Conservation (phyloP, 2,888 invertebrate species). For the Ernsta delagoae region DNA sequence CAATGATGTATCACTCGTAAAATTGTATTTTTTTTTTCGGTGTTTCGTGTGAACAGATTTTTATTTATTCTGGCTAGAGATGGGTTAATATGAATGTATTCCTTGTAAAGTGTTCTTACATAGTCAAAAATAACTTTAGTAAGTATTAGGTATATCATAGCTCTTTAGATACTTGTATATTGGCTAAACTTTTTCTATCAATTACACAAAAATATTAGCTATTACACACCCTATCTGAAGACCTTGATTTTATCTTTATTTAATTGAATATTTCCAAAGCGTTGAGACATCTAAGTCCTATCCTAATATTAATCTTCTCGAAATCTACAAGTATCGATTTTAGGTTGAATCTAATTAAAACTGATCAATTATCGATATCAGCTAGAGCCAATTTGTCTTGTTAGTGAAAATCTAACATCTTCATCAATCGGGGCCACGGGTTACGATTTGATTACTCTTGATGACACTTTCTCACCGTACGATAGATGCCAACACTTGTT, state of each 20-base stretch:
- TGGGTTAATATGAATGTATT: too few species aligned
- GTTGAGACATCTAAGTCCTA: not conserved
- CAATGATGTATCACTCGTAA: slow-evolving; percentile 20
- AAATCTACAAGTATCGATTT: not conserved
- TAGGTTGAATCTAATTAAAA: slow-evolving; percentile 10
- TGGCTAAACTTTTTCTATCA: too few species aligned
- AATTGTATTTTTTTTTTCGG: slow-evolving; percentile 16
- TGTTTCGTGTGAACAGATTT: slow-evolving; percentile 8
- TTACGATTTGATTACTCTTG: slow-evolving; percentile 39
- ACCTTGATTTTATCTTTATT: not conserved
- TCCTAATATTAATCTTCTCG: not conserved
- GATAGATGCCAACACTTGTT: not conserved
- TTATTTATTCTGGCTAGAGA: not conserved
- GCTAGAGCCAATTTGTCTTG: slow-evolving; percentile 37
- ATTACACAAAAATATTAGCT: too few species aligned
- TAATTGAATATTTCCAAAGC: not conserved
- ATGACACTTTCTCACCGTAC: slow-evolving; percentile 11
- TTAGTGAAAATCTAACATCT: slow-evolving; percentile 41
- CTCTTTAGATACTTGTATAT: too few species aligned
- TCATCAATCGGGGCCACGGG: slow-evolving; percentile 40
- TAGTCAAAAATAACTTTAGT: too few species aligned
- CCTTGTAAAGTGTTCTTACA: too few species aligned
- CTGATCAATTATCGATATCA: slow-evolving; percentile 5
- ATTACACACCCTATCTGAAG: too few species aligned
- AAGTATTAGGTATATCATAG: too few species aligned